Evolutionary conservation across 2,888 invertebrate species (phyloP), one percentile per base, ranked within the genome.

Genomic region (Catocala nupta): DNA sequence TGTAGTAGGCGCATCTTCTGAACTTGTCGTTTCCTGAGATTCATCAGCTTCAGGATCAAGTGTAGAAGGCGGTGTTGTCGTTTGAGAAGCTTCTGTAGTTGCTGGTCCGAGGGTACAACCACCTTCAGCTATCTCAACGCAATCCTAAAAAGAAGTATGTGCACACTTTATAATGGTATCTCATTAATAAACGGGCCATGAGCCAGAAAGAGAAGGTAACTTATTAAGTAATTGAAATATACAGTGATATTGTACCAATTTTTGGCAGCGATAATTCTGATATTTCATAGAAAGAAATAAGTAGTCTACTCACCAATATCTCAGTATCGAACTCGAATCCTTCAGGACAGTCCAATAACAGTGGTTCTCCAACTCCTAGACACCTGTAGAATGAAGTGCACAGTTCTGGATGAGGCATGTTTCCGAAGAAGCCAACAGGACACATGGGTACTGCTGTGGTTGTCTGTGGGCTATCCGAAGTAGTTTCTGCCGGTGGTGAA

Each of bases 81-180:
- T 10, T 33, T 52, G 47, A 42, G 55, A 34, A 39, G 42, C 4
- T 42, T 11, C n/a, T 34, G 51, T 34, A 51, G 51, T 36, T 34
- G 34, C 11, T 7, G 43, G 12, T 25, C 25, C 25, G 25, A 50
- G 25, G 25, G 56, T 56, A 43, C 56, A 56, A 5, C 45, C 45
- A 45, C 12, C 45, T 45, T 66, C 59, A 8, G 66, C 64, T 13
- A 66, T 52, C 0, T 62, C 47, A 5, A 70, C 47, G 39, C 58
- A 55, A 25, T 25, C 3, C 25, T 25, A 3, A 3, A 25, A 1
- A 25, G 25, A 25, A 3, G 4, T 3, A 25, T 3, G 25, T 25
- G 25, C 4, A 25, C 4, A 25, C 4, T 25, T 25, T 3, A 25
- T 3, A 25, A 25, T 25, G 25, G 25, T 25, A 25, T 25, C 25